phyloP scores from a whole-genome alignment of 2,797 vertebrate species.

The Chloroceryle amazona region DNA sequence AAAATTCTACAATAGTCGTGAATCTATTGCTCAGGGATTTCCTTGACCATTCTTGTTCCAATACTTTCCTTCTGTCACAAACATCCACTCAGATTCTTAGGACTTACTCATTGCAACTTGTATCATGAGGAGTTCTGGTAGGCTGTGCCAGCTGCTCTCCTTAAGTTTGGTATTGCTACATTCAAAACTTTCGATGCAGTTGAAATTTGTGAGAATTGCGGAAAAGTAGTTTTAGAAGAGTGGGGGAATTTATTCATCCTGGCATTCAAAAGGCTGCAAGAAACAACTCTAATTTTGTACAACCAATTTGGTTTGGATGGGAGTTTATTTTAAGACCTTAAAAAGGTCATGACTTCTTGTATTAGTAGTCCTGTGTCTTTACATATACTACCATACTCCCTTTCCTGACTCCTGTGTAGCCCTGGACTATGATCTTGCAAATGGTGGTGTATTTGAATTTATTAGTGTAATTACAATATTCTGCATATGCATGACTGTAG shows the following conservation, averaged over 20 bases:
- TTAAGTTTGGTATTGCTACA: background rate
- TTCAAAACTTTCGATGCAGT: background rate
- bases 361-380: background rate
- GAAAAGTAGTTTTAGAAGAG: background rate
- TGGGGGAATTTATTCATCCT: background rate
- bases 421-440: background rate
- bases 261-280: background rate
- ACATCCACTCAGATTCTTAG: background rate
- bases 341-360: background rate
- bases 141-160: background rate
- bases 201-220: background rate
- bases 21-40: background rate
- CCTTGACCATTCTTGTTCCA: background rate
- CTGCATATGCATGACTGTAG: background rate
- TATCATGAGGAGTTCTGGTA: background rate
- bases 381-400: background rate
- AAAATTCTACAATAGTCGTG: background rate
- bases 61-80: background rate
- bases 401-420: background rate
- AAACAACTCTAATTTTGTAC: background rate
- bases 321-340: background rate
- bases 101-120: background rate
- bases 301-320: background rate
- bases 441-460: background rate
- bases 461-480: background rate